phyloP scores from a whole-genome alignment of 2,888 invertebrate species.

The Diloba caeruleocephala region DNA sequence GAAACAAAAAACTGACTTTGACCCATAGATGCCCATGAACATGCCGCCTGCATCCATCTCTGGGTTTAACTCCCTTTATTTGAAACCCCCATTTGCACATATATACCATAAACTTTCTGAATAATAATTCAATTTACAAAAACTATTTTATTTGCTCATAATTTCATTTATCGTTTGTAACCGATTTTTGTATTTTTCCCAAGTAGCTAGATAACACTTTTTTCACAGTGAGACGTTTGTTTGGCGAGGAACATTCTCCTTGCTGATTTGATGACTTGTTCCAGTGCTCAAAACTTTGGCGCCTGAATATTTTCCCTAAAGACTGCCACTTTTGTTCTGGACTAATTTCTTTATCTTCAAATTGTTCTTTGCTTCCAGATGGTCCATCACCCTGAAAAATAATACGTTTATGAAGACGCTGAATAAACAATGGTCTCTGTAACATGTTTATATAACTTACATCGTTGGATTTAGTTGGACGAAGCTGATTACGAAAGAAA shows the following conservation, averaged over 20 bases:
- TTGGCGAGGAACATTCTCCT: slow-evolving; percentile 76
- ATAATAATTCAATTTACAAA: slow-evolving; percentile 8
- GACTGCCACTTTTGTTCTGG: slow-evolving; percentile 86
- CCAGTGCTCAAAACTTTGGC: slow-evolving; percentile 82
- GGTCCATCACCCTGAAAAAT: slow-evolving; percentile 78
- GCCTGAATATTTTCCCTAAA: slow-evolving; percentile 83
- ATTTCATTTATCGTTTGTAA: slow-evolving; percentile 68
- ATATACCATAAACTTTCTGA: background rate
- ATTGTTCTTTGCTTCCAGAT: slow-evolving; percentile 75
- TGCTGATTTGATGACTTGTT: slow-evolving; percentile 70
- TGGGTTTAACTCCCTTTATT: too few relatives aligned
- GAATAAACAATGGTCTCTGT: background rate
- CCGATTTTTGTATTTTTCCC: slow-evolving; percentile 73
- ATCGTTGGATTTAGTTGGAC: slow-evolving; percentile 82
- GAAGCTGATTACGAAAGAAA: slow-evolving; percentile 81
- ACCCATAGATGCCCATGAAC: too few relatives aligned
- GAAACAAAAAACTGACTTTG: too few relatives aligned
- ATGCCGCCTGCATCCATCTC: too few relatives aligned
- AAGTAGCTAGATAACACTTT: slow-evolving; percentile 84
- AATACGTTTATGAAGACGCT: slow-evolving; percentile 5
- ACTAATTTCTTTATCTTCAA: slow-evolving; percentile 75
- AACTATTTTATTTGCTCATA: slow-evolving; percentile 43
- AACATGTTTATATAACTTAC: slow-evolving; percentile 61
- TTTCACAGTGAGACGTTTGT: slow-evolving; percentile 76
- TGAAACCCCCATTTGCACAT: too few relatives aligned